A percentile compares a stretch with the other conserved stretches of the same genome.
Conservation (phyloP, 2,797 vertebrate genomes). For the Phalanger gymnotis region DNA sequence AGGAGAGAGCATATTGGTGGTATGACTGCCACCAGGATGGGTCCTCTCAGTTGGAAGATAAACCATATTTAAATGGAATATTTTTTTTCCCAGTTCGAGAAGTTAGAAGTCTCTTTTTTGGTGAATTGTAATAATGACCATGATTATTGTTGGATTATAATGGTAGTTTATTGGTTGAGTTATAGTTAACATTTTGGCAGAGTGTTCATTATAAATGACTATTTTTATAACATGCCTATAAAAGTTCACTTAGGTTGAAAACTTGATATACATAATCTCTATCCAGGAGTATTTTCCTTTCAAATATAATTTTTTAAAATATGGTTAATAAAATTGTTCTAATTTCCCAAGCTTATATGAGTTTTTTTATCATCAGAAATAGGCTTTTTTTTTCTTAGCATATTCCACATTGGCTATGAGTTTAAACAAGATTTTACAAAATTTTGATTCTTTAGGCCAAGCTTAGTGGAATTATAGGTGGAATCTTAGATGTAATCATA, state of each 20-base stretch:
- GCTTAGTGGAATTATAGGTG: constrained; percentile 3
- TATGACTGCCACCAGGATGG: constrained; percentile 71
- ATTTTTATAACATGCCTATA: constrained; percentile 83
- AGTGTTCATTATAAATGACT: constrained; percentile 83
- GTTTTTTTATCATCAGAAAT: constrained; percentile 81
- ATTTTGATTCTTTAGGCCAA: constrained; percentile 52
- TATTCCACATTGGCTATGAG: constrained; percentile 65
- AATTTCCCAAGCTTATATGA: constrained; percentile 81
- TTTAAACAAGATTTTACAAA: constrained; percentile 76
- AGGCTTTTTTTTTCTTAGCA: constrained; percentile 52
- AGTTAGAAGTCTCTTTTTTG: constrained; percentile 75
- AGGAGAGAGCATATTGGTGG: constrained; percentile 73
- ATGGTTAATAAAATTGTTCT: constrained; percentile 79
- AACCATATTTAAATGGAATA: constrained; percentile 66
- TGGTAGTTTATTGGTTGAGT: constrained; percentile 79
- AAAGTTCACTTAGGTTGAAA: constrained; percentile 85
- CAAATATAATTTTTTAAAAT: constrained; percentile 74
- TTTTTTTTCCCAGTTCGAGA: constrained; percentile 77
- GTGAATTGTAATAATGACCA: constrained; percentile 81
- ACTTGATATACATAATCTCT: constrained; percentile 82
- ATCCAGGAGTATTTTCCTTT: constrained; percentile 79
- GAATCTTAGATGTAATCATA: not conserved
- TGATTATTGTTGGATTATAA: constrained; percentile 82
- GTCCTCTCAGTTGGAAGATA: constrained; percentile 75
- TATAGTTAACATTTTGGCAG: constrained; percentile 84